A percentile compares a stretch with the other conserved stretches of the same genome.
Conservation (phyloP, 2,113 vertebrate genomes). For the Acrocephalus arundinaceus region DNA sequence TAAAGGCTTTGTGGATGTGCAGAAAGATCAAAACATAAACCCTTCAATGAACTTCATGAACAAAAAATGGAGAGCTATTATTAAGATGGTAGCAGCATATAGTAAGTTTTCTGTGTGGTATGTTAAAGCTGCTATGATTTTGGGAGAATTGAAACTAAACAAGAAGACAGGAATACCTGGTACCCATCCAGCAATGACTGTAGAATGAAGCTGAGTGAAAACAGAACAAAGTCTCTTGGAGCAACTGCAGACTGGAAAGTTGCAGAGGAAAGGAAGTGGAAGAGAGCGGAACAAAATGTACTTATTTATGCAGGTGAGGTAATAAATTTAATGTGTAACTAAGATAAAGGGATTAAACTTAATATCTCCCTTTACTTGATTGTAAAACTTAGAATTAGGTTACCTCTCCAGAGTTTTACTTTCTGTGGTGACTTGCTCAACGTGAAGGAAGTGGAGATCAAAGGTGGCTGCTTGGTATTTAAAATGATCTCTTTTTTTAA, state of each 20-base stretch:
- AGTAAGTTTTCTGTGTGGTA: not conserved
- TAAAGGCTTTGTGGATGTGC: not conserved
- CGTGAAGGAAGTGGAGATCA: not conserved
- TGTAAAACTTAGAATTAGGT: not conserved
- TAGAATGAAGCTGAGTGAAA: not conserved
- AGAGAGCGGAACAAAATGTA: not conserved
- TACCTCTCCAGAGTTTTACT: not conserved
- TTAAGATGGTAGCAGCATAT: not conserved
- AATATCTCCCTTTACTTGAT: not conserved
- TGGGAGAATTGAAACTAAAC: not conserved
- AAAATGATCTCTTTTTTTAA: not conserved
- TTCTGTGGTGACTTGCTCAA: not conserved
- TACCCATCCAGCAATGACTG: not conserved
- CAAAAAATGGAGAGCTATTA: not conserved
- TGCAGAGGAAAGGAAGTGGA: not conserved
- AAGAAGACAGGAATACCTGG: not conserved
- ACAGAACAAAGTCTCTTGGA: not conserved
- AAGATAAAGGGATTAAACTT: constrained; percentile 10
- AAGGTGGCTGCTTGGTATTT: not conserved
- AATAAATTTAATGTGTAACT: not conserved
- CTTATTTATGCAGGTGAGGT: not conserved
- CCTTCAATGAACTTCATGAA: not conserved
- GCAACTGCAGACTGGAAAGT: not conserved
- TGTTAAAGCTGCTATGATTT: not conserved
- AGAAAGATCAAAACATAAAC: not conserved